Evolutionary conservation across 1,140 invertebrate species (phyloP).

Genomic region (Littorina saxatilis): DNA sequence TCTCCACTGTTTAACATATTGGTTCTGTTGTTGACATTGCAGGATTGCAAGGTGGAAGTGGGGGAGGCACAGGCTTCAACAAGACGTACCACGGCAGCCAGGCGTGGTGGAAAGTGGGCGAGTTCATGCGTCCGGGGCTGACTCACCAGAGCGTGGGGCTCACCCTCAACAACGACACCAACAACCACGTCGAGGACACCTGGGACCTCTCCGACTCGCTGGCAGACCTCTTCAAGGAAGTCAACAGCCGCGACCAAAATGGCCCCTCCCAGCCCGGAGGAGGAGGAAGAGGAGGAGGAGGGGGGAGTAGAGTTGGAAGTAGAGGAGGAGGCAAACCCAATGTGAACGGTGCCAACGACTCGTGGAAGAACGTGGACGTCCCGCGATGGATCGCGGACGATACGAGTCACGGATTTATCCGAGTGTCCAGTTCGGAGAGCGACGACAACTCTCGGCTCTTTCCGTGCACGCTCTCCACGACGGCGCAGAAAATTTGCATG

Average conservation of each 20-base stretch:
- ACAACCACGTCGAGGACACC: constrained; percentile 57
- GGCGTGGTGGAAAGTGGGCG: constrained; percentile 72
- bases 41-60: background rate
- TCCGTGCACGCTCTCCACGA: constrained; percentile 70
- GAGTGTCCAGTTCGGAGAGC: constrained; percentile 66
- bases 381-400: constrained; percentile 70
- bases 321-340: constrained; percentile 23
- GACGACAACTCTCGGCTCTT: constrained; percentile 65
- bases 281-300: background rate
- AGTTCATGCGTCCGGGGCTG: constrained; percentile 59
- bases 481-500: constrained; percentile 71
- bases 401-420: constrained; percentile 72
- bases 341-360: background rate
- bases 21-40: too few species aligned
- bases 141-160: constrained; percentile 65
- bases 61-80: background rate
- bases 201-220: constrained; percentile 74
- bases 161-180: constrained; percentile 44
- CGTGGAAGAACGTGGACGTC: constrained; percentile 54
- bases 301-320: constrained; percentile 9
- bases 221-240: constrained; percentile 69
- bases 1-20: too few species aligned
- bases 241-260: constrained; percentile 51
- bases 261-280: background rate
- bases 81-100: constrained; percentile 59